Evolutionary conservation across 2,888 invertebrate species (phyloP).

Genomic region (Cantharis flavilabris): DNA sequence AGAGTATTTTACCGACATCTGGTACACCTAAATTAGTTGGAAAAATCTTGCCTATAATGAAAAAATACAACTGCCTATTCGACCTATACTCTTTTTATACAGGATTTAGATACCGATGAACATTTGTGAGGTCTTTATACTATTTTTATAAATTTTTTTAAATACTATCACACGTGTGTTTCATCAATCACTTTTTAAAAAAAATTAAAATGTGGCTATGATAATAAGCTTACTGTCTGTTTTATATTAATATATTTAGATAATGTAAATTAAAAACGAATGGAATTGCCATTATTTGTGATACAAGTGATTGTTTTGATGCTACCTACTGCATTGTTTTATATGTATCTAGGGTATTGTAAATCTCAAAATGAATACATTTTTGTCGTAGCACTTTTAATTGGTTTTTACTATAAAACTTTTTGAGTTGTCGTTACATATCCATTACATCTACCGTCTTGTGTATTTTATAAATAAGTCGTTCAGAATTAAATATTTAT

Average conservation of each 20-base stretch:
- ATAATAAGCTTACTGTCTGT: slow-evolving; percentile 7
- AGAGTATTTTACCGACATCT: not conserved
- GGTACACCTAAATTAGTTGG: not conserved
- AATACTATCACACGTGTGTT: slow-evolving; percentile 2
- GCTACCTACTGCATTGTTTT: not conserved
- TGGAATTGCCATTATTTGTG: slow-evolving; percentile 30
- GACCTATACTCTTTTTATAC: not conserved
- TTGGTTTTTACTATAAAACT: not conserved
- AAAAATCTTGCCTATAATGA: not conserved
- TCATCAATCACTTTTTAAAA: slow-evolving; percentile 5
- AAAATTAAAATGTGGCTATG: slow-evolving; percentile 12
- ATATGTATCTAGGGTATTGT: not conserved
- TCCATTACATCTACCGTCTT: slow-evolving; percentile 9
- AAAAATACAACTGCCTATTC: not conserved
- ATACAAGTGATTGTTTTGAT: slow-evolving; percentile 7
- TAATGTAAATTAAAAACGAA: slow-evolving; percentile 7
- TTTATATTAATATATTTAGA: not conserved
- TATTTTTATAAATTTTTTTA: slow-evolving; percentile 1
- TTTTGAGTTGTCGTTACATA: slow-evolving; percentile 1
- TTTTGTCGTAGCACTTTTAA: not conserved
- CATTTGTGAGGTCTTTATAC: not conserved
- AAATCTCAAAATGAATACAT: not conserved
- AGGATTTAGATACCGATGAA: not conserved
- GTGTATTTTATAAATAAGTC: slow-evolving; percentile 15
- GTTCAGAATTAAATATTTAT: slow-evolving; percentile 25